phyloP scores from a whole-genome alignment of 2,888 invertebrate genomes.

The Congeria kusceri region DNA sequence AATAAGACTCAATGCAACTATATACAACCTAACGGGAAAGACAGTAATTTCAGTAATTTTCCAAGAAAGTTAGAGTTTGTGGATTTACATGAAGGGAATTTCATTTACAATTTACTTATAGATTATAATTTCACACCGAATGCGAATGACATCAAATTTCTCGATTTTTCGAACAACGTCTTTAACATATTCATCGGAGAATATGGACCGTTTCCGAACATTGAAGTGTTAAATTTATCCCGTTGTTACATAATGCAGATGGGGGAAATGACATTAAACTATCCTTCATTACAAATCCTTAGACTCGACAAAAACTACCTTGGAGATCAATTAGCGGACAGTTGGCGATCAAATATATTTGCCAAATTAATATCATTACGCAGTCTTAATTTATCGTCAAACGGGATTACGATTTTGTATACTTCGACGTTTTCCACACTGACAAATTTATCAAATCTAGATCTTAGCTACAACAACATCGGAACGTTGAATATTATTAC shows the following conservation, averaged over 20 bases:
- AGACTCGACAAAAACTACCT: neutral
- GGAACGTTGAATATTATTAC: neutral
- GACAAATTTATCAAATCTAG: neutral
- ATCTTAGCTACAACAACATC: constrained; percentile 2
- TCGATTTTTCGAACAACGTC: neutral
- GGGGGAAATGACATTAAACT: neutral
- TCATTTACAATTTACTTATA: too few relatives aligned
- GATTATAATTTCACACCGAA: too few relatives aligned
- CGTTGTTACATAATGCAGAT: constrained; percentile 5
- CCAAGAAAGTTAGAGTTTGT: too few relatives aligned
- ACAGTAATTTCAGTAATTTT: too few relatives aligned
- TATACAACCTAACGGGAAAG: neutral
- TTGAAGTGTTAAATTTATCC: neutral
- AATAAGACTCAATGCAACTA: constrained; percentile 5
- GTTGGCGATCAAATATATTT: neutral
- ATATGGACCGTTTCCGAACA: neutral
- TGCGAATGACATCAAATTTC: too few relatives aligned
- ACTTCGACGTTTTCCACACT: neutral
- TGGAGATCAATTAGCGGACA: neutral
- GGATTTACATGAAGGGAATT: too few relatives aligned
- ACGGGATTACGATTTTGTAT: neutral
- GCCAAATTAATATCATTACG: neutral
- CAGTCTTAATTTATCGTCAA: neutral
- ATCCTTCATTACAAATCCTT: neutral
- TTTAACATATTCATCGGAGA: neutral